Evolutionary conservation across 1,140 invertebrate genomes (phyloP).

Genomic region (Kradibia gibbosae): DNA sequence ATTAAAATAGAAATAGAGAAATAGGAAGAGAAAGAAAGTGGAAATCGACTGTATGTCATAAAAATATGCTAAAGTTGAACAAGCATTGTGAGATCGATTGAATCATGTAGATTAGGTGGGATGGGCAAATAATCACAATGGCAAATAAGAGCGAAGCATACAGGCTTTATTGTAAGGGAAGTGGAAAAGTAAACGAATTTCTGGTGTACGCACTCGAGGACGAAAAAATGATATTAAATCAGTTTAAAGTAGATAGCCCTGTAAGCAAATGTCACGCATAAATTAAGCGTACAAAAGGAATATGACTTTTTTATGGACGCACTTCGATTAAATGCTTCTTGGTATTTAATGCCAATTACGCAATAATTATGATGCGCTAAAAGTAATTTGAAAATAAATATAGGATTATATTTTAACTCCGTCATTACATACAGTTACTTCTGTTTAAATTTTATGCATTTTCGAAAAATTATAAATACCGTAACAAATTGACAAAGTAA

Average conservation of each 20-base stretch:
- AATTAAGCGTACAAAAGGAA: neutral
- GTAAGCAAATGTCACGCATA: neutral
- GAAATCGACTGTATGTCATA: neutral
- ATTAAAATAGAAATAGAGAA: too few species aligned
- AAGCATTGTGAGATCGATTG: neutral
- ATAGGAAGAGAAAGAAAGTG: too few species aligned
- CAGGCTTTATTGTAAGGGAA: neutral
- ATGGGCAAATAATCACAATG: neutral
- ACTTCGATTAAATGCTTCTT: neutral
- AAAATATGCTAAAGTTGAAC: neutral
- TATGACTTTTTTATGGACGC: neutral
- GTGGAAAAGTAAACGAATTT: neutral
- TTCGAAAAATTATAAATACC: neutral
- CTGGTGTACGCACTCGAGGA: neutral
- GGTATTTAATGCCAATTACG: neutral
- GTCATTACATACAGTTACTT: neutral
- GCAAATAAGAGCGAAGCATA: neutral
- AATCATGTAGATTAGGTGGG: neutral
- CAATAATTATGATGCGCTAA: neutral
- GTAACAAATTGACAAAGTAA: neutral
- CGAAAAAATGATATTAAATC: slow-evolving; percentile 5
- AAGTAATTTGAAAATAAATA: neutral
- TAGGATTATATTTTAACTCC: neutral
- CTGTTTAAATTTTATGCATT: neutral
- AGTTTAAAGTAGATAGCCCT: neutral